Percentiles rank a stretch among this genome's conserved stretches.
Evolutionary conservation across 2,888 invertebrate species (phyloP).

Genomic region (Ichneumoninae sp.): DNA sequence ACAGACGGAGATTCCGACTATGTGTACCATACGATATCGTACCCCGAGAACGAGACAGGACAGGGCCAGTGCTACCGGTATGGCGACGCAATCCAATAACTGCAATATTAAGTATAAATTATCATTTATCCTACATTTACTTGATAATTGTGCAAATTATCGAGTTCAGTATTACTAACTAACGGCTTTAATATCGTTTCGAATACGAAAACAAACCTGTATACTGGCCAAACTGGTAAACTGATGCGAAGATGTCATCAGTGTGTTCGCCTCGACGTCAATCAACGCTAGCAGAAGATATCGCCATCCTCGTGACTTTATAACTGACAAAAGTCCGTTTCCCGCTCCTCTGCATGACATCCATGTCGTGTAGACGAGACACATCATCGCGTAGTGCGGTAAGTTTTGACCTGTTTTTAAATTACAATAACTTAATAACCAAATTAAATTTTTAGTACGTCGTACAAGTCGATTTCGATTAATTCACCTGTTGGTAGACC

Average conservation of each 20-base stretch:
- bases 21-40: conserved; percentile 90
- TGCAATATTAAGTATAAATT: conserved; percentile 84
- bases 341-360: conserved; percentile 89
- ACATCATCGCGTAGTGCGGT: conserved; percentile 91
- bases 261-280: conserved; percentile 94
- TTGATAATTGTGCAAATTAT: not conserved
- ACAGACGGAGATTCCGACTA: conserved; percentile 92
- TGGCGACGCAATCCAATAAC: conserved; percentile 94
- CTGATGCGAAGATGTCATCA: conserved; percentile 92
- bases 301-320: conserved; percentile 91
- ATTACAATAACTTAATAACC: conserved; percentile 6
- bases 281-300: conserved; percentile 91
- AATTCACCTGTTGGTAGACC: conserved; percentile 89
- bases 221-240: conserved; percentile 90
- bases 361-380: conserved; percentile 91
- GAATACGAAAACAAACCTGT: conserved; percentile 85
- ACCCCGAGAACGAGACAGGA: conserved; percentile 92
- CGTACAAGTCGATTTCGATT: not conserved
- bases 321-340: conserved; percentile 87
- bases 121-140: not conserved
- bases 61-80: conserved; percentile 91
- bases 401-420: conserved; percentile 89
- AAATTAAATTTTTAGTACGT: not conserved
- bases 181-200: not conserved
- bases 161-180: not conserved